These are phyloP conservation scores for Phylloscopus trochiloides DNA, from an alignment of 2,113 vertebrate species.

Conservation along the genomic window DNA sequence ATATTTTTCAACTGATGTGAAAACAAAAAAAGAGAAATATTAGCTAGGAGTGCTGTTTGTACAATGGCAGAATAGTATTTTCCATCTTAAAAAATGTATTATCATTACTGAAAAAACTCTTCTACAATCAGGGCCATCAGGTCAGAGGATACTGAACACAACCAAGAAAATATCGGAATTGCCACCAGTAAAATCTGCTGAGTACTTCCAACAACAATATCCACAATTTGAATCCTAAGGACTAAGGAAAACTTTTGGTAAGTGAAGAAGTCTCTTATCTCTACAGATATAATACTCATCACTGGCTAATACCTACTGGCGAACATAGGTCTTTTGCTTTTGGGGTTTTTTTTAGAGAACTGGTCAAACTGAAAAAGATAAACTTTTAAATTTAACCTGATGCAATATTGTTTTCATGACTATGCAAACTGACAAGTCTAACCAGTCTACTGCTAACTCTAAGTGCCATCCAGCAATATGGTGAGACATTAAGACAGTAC, in stretches of 20 bases:
- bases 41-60: not conserved
- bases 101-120: not conserved
- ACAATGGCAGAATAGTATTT: not conserved
- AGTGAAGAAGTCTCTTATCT: not conserved
- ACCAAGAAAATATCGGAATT: not conserved
- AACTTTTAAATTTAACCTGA: not conserved
- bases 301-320: not conserved
- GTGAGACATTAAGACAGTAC: not conserved
- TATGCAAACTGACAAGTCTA: not conserved
- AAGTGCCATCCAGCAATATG: not conserved
- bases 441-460: not conserved
- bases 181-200: not conserved
- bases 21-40: not conserved
- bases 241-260: not conserved
- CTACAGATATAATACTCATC: not conserved
- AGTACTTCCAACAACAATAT: not conserved
- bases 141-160: not conserved
- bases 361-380: not conserved
- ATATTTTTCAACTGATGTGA: not conserved
- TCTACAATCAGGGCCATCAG: not conserved
- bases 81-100: not conserved
- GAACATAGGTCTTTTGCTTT: not conserved
- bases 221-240: not conserved
- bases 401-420: not conserved
- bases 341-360: not conserved